phyloP scores from a whole-genome alignment of 2,797 vertebrate species.

The Phrynocephalus forsythii region DNA sequence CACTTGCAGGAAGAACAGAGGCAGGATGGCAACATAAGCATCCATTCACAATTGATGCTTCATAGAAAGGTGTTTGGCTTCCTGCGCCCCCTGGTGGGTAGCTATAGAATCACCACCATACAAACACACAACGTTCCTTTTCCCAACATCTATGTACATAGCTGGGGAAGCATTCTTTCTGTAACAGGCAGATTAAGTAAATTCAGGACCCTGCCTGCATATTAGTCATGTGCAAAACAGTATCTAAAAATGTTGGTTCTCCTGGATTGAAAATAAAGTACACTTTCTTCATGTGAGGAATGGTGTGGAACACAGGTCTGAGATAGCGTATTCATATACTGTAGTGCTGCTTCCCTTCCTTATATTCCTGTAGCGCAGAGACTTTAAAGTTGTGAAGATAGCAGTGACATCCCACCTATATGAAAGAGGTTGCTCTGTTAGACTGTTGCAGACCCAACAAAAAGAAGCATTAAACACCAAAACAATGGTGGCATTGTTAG shows the following conservation, averaged over 20 bases:
- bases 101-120: neutral
- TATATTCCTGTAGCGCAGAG: neutral
- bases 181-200: neutral
- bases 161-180: neutral
- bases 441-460: too few species aligned
- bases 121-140: neutral
- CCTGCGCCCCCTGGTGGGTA: neutral
- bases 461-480: too few species aligned
- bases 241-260: neutral
- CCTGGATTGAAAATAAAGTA: neutral
- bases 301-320: neutral
- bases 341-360: neutral
- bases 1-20: neutral
- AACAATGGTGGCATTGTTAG: too few species aligned
- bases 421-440: neutral
- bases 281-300: neutral
- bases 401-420: neutral
- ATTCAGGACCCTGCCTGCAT: neutral
- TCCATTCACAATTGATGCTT: neutral
- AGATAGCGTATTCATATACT: neutral
- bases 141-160: neutral
- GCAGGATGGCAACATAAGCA: too few species aligned
- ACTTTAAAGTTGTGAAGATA: neutral
- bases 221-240: neutral
- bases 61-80: neutral